Base-by-base conservation (phyloP, 2,797 vertebrate species). In the Neosilurus hyrtlii region DNA sequence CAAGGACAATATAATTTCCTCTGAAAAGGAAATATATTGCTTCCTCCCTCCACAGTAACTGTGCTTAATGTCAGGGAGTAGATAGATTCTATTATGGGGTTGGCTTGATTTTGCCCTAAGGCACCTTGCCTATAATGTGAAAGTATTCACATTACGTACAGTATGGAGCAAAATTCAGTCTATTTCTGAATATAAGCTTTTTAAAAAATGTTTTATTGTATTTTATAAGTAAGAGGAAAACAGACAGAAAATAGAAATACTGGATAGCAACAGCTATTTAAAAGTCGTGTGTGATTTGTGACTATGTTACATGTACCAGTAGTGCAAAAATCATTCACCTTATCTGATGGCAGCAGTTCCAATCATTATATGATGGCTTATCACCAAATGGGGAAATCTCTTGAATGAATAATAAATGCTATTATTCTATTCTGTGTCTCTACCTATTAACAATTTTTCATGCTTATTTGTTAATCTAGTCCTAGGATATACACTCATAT, bases 1-100 rank as follows among this genome's bases (percentile, higher is more conserved):
- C 87, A 88, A 87, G 82, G 80, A 84, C 79, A 74, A 80, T 87
- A 73, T 84, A 35, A 78, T 88, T 88, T 87, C 86, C 83, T 65
- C 78, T 65, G 37, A 65, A 86, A 87, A 52, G 79, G 80, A 79
- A 79, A 81, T 79, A 80, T 86, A 87, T 79, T 61, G 70, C 72
- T 86, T 89, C 72, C 83, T 86, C 79, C 54, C 61, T 74, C 10
- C 67, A 57, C 72, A 74, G 68, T 85, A 85, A 82, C 67, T 63
- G 72, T 80, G 80, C 79, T 82, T 86, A 72, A 87, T 85, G 63
- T 85, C 81, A 74, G 16, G 49, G 70, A 66, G 74, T 52, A 85
- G 56, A 87, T 67, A 62, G 10, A 59, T 66, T 54, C 20, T 52
- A 59, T 82, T 86, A 71, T 82, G 59, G 37, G 49, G 30, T 59